These are phyloP conservation scores for Omphaloscelis lunosa DNA, from an alignment of 2,888 invertebrate genomes.

Conservation along the genomic window DNA sequence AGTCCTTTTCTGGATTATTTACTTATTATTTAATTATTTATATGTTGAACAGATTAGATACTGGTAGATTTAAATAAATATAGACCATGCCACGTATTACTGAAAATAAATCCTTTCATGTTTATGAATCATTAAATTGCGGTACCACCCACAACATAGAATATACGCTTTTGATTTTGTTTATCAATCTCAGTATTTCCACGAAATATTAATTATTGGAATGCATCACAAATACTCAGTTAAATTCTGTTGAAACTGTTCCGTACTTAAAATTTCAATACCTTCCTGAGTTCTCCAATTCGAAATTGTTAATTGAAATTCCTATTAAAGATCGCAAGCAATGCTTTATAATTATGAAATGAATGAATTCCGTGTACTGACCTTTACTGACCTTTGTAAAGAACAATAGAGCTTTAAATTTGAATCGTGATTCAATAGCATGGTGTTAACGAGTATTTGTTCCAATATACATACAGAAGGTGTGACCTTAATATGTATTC, in stretches of 20 bases:
- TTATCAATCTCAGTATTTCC: conserved; percentile 10
- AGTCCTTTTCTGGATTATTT: not conserved
- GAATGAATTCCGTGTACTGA: conserved; percentile 39
- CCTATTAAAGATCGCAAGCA: conserved; percentile 23
- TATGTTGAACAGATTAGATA: not conserved
- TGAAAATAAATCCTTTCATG: not conserved
- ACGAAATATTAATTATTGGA: conserved; percentile 23
- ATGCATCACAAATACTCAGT: conserved; percentile 8
- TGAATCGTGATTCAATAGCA: conserved; percentile 37
- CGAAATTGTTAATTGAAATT: conserved; percentile 26
- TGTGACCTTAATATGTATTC: conserved; percentile 38
- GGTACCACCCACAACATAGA: not conserved
- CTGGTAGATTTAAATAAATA: not conserved
- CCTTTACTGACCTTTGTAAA: conserved; percentile 36
- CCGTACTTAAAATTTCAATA: conserved; percentile 1
- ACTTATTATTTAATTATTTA: not conserved
- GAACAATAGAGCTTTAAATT: conserved; percentile 51
- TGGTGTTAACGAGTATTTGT: conserved; percentile 54
- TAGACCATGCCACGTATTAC: not conserved
- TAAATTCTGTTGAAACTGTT: conserved; percentile 11
- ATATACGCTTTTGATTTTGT: not conserved
- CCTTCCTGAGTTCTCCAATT: not conserved
- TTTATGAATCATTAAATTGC: conserved; percentile 10
- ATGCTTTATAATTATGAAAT: conserved; percentile 37
- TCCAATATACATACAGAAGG: conserved; percentile 27